These are phyloP conservation scores for Automeris io DNA, from an alignment of 2,888 invertebrate species.

Conservation along the genomic window DNA sequence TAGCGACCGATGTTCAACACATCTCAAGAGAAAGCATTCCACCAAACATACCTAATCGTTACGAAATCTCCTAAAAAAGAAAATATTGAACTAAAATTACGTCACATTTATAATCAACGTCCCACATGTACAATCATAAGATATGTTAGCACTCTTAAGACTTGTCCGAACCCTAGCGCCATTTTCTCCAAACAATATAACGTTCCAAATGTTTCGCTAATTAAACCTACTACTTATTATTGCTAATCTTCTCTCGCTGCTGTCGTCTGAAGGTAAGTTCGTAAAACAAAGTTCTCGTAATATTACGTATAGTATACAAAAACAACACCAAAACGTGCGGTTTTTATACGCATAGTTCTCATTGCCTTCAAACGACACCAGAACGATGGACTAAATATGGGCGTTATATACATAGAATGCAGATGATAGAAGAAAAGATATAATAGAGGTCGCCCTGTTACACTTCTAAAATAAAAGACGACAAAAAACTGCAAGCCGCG, in stretches of 20 bases:
- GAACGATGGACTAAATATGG: constrained; percentile 2
- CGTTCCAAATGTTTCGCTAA: constrained; percentile 47
- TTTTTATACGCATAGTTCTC: neutral
- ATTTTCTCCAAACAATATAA: constrained; percentile 34
- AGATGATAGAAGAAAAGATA: constrained; percentile 5
- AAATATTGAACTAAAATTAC: constrained; percentile 66
- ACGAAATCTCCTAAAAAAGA: constrained; percentile 70
- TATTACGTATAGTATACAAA: neutral
- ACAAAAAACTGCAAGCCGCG: neutral
- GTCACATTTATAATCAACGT: constrained; percentile 50
- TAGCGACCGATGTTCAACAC: no score
- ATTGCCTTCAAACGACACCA: constrained; percentile 1
- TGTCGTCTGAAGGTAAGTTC: constrained; percentile 34
- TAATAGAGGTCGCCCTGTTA: neutral
- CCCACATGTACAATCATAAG: constrained; percentile 57
- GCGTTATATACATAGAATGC: constrained; percentile 4
- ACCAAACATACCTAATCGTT: constrained; percentile 53
- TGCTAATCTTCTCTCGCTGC: constrained; percentile 45
- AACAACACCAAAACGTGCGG: neutral
- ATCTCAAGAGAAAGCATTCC: constrained; percentile 51
- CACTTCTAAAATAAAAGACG: neutral
- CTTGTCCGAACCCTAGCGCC: constrained; percentile 26
- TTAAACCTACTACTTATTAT: constrained; percentile 50
- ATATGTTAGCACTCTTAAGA: constrained; percentile 64
- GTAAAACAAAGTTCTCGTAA: neutral